Base-by-base conservation (phyloP, 2,888 invertebrate species). In the Harpalus rufipes region DNA sequence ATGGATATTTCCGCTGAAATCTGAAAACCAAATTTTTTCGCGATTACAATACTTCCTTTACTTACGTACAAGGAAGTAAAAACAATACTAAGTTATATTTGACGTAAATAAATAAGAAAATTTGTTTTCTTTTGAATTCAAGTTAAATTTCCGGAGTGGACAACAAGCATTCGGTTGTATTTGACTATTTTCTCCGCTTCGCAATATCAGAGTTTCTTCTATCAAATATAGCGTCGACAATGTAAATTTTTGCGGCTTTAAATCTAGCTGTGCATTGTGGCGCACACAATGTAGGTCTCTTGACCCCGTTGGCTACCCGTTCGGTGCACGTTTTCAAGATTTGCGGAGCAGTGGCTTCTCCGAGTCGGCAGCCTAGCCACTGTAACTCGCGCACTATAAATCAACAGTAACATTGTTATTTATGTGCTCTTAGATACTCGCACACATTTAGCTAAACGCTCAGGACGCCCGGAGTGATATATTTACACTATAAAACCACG, bases 331-430 rank as follows among this genome's bases (percentile, higher is more conserved):
- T 82, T 72, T 68, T 72, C 56, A 72, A 82, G 72, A 72, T 82
- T 82, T 82, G 82, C 82, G 82, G 82, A 58, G 68, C 82, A 82
- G 72, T 82, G 82, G 82, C 82, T 82, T 41, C 21, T 16, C 10
- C 14, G 32, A 32, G 21, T 79, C 63, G 41, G 63, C 81, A 65
- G 56, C 44, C 58, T 32, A 72, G 82, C 72, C 82, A 82, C 82
- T 82, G 82, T n/a, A 10, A 82, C 81, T 81, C 63, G 63, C 65
- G 68, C 61, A 63, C 65, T 16, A 82, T 82, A 82, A 82, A 82
- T 82, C 82, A 82, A 82, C 82, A 82, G 82, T 72, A 82, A 82
- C 82, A 82, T 82, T 82, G 82, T 82, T 82, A 82, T 82, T 82
- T 82, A 82, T 82, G 82, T 41, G 82, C 59, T 82, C 82, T 82